A percentile compares a stretch with the other conserved stretches of the same genome.
Evolutionary conservation across 2,888 invertebrate species (phyloP).

Genomic region (Imbricaverruca yamaguchii): DNA sequence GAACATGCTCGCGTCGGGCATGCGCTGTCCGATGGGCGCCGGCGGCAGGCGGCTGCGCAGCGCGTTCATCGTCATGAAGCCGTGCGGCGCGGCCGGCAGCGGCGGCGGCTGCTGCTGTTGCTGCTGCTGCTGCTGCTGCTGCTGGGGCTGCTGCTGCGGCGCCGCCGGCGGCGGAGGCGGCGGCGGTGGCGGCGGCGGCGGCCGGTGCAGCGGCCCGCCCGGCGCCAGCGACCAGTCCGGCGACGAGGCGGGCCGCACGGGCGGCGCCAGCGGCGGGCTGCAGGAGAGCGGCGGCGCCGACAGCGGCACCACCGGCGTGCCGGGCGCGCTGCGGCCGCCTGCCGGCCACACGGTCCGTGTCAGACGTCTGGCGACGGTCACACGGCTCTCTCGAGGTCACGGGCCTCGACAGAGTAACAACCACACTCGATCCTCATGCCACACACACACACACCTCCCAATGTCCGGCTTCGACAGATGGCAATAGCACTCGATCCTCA

Average conservation of each 20-base stretch:
- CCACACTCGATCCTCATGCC: too few relatives aligned
- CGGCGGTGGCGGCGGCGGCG: slow-evolving; percentile 26
- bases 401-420: too few relatives aligned
- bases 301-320: background rate
- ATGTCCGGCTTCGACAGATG: too few relatives aligned
- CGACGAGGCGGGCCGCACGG: slow-evolving; percentile 22
- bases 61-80: slow-evolving; percentile 6
- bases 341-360: slow-evolving; percentile 19
- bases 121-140: slow-evolving; percentile 26
- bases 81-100: slow-evolving; percentile 28
- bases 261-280: background rate
- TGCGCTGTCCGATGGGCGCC: slow-evolving; percentile 6
- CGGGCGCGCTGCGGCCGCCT: slow-evolving; percentile 36
- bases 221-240: slow-evolving; percentile 32
- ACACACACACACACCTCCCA: too few relatives aligned
- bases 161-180: slow-evolving; percentile 27
- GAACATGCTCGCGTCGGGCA: background rate
- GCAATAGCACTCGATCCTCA: too few relatives aligned
- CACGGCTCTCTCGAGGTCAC: too few relatives aligned
- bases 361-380: too few relatives aligned
- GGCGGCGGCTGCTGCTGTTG: slow-evolving; percentile 25
- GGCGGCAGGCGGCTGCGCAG: slow-evolving; percentile 21
- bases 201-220: slow-evolving; percentile 29
- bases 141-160: slow-evolving; percentile 26
- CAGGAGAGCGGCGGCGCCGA: slow-evolving; percentile 3